Evolutionary conservation across 2,797 vertebrate species (phyloP).

Genomic region (Propithecus perrieri): DNA sequence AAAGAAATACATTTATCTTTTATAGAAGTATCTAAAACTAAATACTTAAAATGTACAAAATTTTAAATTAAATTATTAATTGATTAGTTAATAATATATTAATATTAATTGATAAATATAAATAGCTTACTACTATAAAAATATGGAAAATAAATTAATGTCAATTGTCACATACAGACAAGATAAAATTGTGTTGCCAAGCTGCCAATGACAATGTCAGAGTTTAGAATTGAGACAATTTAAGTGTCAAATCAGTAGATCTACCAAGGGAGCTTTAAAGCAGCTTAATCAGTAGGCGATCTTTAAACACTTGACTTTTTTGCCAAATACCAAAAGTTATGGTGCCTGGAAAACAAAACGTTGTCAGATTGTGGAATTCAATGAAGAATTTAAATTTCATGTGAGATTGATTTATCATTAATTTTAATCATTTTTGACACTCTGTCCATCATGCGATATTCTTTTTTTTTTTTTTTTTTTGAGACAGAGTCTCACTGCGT

Average conservation of each 20-base stretch:
- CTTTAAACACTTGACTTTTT: conserved; percentile 68
- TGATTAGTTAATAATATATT: neutral
- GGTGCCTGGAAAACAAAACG: conserved; percentile 47
- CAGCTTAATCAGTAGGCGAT: conserved; percentile 56
- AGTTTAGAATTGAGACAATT: conserved; percentile 67
- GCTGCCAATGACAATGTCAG: conserved; percentile 12
- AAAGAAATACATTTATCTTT: neutral
- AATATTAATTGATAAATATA: neutral
- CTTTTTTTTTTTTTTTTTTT: neutral
- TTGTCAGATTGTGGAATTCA: conserved; percentile 55
- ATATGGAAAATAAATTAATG: neutral
- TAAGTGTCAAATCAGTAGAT: conserved; percentile 45
- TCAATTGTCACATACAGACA: neutral
- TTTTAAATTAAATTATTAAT: neutral
- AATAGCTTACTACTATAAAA: neutral
- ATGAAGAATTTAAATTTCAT: conserved; percentile 54
- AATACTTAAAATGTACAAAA: neutral
- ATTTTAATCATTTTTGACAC: conserved; percentile 80
- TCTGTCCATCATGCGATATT: conserved; percentile 71
- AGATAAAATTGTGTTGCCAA: conserved; percentile 44
- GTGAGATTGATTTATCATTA: conserved; percentile 40
- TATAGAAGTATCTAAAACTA: conserved; percentile 27
- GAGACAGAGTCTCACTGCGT: too few relatives aligned
- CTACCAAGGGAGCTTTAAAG: conserved; percentile 27
- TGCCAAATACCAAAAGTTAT: conserved; percentile 56